Evolutionary conservation across 2,888 invertebrate genomes (phyloP).

Genomic region (Rotaria socialis): DNA sequence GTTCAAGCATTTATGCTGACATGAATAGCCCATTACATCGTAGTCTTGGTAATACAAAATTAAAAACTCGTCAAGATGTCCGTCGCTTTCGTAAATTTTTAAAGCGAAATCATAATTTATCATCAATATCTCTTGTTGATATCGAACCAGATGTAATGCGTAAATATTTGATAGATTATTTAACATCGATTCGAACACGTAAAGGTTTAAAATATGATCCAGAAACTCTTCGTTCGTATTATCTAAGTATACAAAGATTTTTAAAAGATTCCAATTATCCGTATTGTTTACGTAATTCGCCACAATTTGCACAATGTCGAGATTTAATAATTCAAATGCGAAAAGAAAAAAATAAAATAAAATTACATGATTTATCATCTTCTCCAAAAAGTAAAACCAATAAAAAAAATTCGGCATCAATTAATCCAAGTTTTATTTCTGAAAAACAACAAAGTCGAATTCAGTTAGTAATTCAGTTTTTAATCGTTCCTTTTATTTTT

Average conservation of each 20-base stretch:
- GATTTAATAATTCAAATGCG: slow-evolving; percentile 12
- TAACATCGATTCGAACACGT: slow-evolving; percentile 8
- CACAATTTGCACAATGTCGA: slow-evolving; percentile 21
- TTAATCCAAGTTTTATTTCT: not conserved
- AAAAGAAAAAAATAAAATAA: slow-evolving; percentile 3
- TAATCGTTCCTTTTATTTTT: no score
- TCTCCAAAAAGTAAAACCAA: not conserved
- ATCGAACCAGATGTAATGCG: slow-evolving; percentile 12
- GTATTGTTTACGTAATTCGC: slow-evolving; percentile 32
- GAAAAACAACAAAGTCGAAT: not conserved
- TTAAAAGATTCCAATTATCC: slow-evolving; percentile 28
- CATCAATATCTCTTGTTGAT: not conserved
- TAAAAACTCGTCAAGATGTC: slow-evolving; percentile 34
- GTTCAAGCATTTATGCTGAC: not conserved
- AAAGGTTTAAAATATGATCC: slow-evolving; percentile 35
- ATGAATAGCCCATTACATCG: slow-evolving; percentile 7
- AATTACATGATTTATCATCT: not conserved
- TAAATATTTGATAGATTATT: slow-evolving; percentile 10
- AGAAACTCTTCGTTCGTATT: slow-evolving; percentile 10
- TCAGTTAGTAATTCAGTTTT: no score
- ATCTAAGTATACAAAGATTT: slow-evolving; percentile 25
- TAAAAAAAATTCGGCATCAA: not conserved
- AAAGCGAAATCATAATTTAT: not conserved
- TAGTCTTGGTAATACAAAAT: slow-evolving; percentile 12
- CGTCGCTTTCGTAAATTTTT: slow-evolving; percentile 21